Conservation (phyloP, 2,888 invertebrate genomes). For the Torymus auratus region DNA sequence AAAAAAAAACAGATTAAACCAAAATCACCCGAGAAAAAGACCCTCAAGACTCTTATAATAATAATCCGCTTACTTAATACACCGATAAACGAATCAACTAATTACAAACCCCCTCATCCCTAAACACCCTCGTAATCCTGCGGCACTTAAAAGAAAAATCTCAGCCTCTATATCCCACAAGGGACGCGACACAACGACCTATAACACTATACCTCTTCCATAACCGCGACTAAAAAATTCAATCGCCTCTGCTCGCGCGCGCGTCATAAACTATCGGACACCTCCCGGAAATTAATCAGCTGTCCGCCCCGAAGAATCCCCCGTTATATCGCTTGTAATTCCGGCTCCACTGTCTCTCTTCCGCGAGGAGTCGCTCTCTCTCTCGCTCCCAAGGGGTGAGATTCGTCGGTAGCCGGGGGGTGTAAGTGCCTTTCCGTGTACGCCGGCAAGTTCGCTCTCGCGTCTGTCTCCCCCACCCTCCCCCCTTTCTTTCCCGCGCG, state of each 20-base stretch:
- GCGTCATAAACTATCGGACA: slow-evolving; percentile 14
- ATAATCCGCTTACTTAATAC: too few species aligned
- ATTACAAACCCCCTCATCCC: too few species aligned
- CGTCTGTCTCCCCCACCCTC: neutral
- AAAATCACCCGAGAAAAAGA: too few species aligned
- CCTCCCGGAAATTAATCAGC: slow-evolving; percentile 7
- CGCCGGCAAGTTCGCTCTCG: slow-evolving; percentile 42
- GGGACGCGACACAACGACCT: neutral
- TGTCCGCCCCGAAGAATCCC: slow-evolving; percentile 10
- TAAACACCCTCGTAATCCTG: too few species aligned
- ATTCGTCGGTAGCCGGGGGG: slow-evolving; percentile 58
- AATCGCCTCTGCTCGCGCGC: neutral
- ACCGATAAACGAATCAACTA: too few species aligned
- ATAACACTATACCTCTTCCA: neutral
- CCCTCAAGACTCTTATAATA: too few species aligned
- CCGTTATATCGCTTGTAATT: slow-evolving; percentile 47
- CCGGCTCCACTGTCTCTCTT: neutral
- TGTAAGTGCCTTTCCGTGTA: slow-evolving; percentile 76
- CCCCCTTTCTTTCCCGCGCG: neutral
- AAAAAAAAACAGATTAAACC: too few species aligned
- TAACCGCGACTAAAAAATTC: slow-evolving; percentile 17
- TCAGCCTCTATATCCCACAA: too few species aligned
- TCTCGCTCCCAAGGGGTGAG: slow-evolving; percentile 2
- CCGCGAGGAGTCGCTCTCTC: too few species aligned
- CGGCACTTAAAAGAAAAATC: too few species aligned